Percentiles rank a stretch among this genome's conserved stretches.
phyloP scores from a whole-genome alignment of 1,140 invertebrate species.

The Ooceraea biroi region DNA sequence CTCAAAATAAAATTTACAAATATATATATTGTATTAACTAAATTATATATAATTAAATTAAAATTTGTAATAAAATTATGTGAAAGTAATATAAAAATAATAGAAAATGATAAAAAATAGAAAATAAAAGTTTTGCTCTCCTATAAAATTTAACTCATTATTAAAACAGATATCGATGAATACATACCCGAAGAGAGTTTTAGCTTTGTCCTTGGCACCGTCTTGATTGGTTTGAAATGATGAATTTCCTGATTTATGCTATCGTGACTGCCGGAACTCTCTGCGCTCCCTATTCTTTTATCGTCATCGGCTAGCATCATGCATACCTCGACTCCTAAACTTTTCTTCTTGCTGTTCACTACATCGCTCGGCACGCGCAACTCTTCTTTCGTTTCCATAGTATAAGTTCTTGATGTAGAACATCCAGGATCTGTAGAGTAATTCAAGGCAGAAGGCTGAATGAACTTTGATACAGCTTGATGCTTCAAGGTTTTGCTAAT shows the following conservation, averaged over 20 bases:
- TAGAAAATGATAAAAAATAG: too few relatives aligned
- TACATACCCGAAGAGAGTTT: constrained; percentile 79
- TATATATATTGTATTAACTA: too few relatives aligned
- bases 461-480: constrained; percentile 69
- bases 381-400: constrained; percentile 86
- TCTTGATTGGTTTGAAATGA: constrained; percentile 88
- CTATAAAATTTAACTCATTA: background rate
- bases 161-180: background rate
- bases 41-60: too few relatives aligned
- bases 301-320: constrained; percentile 77
- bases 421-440: constrained; percentile 78
- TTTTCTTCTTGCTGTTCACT: constrained; percentile 85
- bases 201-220: constrained; percentile 85
- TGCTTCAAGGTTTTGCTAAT: constrained; percentile 77
- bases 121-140: too few relatives aligned
- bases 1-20: too few relatives aligned
- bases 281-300: constrained; percentile 82
- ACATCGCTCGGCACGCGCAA: constrained; percentile 87
- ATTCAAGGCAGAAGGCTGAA: constrained; percentile 70
- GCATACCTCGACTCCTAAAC: constrained; percentile 82
- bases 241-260: constrained; percentile 88
- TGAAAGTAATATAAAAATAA: too few relatives aligned
- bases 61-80: too few relatives aligned
- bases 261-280: constrained; percentile 86
- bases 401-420: constrained; percentile 82